These are phyloP conservation scores for Motacilla alba DNA, from an alignment of 2,113 vertebrate genomes.

Conservation along the genomic window DNA sequence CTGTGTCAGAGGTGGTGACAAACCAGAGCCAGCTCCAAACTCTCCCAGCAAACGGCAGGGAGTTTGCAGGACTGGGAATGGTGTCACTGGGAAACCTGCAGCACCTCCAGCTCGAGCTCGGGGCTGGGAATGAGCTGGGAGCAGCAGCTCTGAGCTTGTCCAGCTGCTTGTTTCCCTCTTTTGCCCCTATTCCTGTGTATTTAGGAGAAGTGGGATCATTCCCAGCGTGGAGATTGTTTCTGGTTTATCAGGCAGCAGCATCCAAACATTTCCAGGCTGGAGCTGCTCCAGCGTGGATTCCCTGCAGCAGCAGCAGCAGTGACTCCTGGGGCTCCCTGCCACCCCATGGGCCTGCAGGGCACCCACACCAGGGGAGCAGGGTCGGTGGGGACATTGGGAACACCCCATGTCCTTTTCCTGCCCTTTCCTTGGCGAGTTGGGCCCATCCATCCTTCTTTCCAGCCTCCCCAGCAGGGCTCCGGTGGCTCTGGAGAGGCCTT, in stretches of 20 bases:
- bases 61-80: background rate
- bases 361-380: background rate
- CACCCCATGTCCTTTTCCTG: accelerated
- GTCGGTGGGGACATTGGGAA: background rate
- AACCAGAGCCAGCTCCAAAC: background rate
- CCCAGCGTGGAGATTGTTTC: background rate
- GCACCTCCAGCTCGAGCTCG: accelerated
- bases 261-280: background rate
- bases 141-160: background rate
- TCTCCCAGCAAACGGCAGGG: background rate
- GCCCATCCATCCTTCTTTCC: background rate
- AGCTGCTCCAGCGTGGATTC: background rate
- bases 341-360: background rate
- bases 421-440: accelerated
- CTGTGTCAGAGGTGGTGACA: background rate
- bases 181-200: background rate
- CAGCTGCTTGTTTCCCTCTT: background rate
- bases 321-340: background rate
- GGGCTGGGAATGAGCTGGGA: background rate
- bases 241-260: background rate
- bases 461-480: background rate
- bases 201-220: background rate
- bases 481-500: background rate
- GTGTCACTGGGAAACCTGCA: background rate
- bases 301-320: background rate